Evolutionary conservation across 1,140 invertebrate species (phyloP), one percentile per base, ranked within the genome.

Genomic region (Nymphalis io): DNA sequence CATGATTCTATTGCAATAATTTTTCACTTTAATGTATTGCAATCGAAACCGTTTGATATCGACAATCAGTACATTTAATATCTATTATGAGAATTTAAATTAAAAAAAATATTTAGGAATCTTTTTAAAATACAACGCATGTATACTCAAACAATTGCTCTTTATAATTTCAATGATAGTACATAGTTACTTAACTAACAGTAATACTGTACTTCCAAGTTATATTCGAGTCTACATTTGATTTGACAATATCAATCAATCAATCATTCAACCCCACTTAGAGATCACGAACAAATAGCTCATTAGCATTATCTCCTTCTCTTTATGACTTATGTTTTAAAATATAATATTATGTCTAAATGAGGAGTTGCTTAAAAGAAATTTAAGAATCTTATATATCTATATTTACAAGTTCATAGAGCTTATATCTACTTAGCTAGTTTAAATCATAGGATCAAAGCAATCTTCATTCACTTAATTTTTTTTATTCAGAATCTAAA

Each of bases 121-220:
- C n/a, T n/a, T n/a, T n/a, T 42, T 42, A 42, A 42, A 42, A 42
- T 42, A 42, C 15, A 11, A 8, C 39, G 4, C 38, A 12, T 8
- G 15, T 42, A 42, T 38, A 38, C 39, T 42, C 39, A 42, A 42
- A 13, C 39, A 42, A n/a, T n/a, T 16, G 12, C 12, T 15, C n/a
- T n/a, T n/a, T n/a, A n/a, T n/a, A n/a, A n/a, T n/a, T n/a, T n/a
- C n/a, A n/a, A n/a, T n/a, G n/a, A 46, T 46, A 46, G 44, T 21
- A 20, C 10, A 59, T 33, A 59, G 57, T 38, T 62, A 46, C 44
- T 16, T 16, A 48, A 58, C 68, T 65, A 55, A 44, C 66, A 75
- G 72, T 84, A 84, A 84, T 84, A 84, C 82, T 84, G 80, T 82
- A 82, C 76, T 82, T 83, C n/a, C 64, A 75, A 73, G 68, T 66